Percentiles rank a stretch among this genome's conserved stretches.
Conservation (phyloP, 2,888 invertebrate genomes). For the Calliopum simillimum region DNA sequence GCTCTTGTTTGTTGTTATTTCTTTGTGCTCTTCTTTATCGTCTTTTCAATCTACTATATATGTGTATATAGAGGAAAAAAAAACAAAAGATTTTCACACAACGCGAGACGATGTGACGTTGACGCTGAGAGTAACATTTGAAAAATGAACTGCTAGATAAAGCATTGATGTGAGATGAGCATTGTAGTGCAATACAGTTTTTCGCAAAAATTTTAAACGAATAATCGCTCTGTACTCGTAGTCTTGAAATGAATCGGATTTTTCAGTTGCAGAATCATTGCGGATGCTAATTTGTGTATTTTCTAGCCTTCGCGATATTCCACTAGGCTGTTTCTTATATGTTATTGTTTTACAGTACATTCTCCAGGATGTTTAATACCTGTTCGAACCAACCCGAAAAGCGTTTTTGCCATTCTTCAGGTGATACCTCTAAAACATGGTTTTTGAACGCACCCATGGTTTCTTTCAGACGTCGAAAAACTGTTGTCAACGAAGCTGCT, state of each 20-base stretch:
- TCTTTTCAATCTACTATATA: constrained; percentile 23
- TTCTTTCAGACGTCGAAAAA: too few species aligned
- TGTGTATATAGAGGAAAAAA: neutral
- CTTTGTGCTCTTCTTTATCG: constrained; percentile 18
- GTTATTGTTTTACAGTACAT: too few species aligned
- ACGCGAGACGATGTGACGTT: neutral
- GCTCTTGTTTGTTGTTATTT: neutral
- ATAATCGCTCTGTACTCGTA: neutral
- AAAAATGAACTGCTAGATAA: constrained; percentile 18
- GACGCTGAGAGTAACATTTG: constrained; percentile 19
- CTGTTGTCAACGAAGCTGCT: too few species aligned
- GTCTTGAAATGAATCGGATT: neutral
- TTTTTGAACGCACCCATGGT: too few species aligned
- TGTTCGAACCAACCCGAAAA: too few species aligned
- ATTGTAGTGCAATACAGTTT: neutral
- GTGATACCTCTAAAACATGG: too few species aligned
- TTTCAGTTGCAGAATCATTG: neutral
- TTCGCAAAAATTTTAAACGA: constrained; percentile 18
- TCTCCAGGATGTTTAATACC: too few species aligned
- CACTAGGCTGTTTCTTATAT: too few species aligned
- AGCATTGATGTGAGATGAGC: neutral
- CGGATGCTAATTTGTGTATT: too few species aligned
- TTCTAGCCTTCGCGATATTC: too few species aligned
- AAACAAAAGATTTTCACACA: neutral
- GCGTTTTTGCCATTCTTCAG: too few species aligned